Base-by-base conservation (phyloP, 2,797 vertebrate genomes). In the Cyclopterus lumpus region DNA sequence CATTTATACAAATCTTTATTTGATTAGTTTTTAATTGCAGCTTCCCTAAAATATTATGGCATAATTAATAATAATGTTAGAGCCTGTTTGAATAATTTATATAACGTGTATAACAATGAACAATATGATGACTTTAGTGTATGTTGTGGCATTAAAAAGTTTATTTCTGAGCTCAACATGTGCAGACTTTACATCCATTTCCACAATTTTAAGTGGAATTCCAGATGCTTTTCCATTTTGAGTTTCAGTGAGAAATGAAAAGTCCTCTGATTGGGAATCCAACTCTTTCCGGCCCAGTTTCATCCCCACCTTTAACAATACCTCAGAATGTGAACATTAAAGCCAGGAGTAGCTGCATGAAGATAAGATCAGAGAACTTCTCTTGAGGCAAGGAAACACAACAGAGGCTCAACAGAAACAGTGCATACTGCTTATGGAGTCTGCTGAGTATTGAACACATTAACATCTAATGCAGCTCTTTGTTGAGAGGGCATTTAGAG, bases 371-470 rank as follows among this genome's bases (percentile, higher is more conserved):
- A 78, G 77, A 68, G 71, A 16, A 40, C 49, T 79, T 34, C 59
- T 80, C 70, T 82, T 53, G 46, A 80, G 67, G 78, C 73, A 73
- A 67, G 65, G 61, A 76, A 88, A 79, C 63, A 67, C 67, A 69
- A 30, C 55, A 65, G 67, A 84, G 24, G 73, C 49, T 84, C 67
- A 87, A 73, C 59, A 83, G 74, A 86, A 83, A 48, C 77, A 61
- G 57, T 20, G 18, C 55, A 77, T 60, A 61, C 67, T 79, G 81
- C 60, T 57, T 77, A 34, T 85, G 73, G 28, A 75, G 2, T 75
- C 55, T 77, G 67, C 30, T 86, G 66, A 89, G 70, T 81, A 53
- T 44, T 87, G 72, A 79, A 85, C 83, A 74, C 24, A 81, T 88
- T 64, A 74, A 54, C 67, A 69, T 78, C 54, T 54, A 26, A 81